phyloP scores from a whole-genome alignment of 2,113 vertebrate species.

The Elgaria multicarinata region DNA sequence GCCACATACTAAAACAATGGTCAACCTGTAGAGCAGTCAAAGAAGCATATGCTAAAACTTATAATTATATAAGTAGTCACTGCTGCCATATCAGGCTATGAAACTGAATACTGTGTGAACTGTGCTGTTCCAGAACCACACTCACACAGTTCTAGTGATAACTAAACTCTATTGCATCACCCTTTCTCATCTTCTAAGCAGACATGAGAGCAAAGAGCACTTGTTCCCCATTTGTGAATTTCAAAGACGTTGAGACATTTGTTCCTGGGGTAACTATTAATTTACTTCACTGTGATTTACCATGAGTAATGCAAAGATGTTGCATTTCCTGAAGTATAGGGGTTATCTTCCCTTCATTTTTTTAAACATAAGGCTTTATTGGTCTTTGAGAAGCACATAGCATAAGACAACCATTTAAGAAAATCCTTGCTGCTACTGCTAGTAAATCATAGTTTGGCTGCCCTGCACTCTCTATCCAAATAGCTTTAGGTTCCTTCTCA shows the following conservation, averaged over 20 bases:
- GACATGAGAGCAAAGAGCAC: conserved; percentile 37
- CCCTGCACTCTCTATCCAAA: background rate
- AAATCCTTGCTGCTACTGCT: conserved; percentile 31
- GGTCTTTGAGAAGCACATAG: conserved; percentile 35
- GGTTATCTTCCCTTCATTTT: conserved; percentile 36
- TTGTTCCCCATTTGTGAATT: conserved; percentile 48
- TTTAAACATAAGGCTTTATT: conserved; percentile 34
- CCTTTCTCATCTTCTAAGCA: conserved; percentile 56
- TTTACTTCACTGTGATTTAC: conserved; percentile 25
- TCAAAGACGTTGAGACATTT: conserved; percentile 40
- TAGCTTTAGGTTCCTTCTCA: background rate
- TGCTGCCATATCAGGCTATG: conserved; percentile 43
- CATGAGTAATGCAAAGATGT: conserved; percentile 1
- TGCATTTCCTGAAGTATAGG: conserved; percentile 48
- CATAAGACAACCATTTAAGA: conserved; percentile 40
- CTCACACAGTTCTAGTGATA: conserved; percentile 12
- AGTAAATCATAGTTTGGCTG: background rate
- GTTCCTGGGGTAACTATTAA: conserved; percentile 18
- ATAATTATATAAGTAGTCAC: conserved; percentile 31
- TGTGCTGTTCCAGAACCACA: conserved; percentile 46
- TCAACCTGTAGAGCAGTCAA: conserved; percentile 9
- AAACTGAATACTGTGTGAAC: conserved; percentile 59
- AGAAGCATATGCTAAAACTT: background rate
- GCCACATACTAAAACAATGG: conserved; percentile 49
- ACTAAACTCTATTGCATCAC: conserved; percentile 33